Evolutionary conservation across 1,140 invertebrate species (phyloP).

Genomic region (Heliconius himera): DNA sequence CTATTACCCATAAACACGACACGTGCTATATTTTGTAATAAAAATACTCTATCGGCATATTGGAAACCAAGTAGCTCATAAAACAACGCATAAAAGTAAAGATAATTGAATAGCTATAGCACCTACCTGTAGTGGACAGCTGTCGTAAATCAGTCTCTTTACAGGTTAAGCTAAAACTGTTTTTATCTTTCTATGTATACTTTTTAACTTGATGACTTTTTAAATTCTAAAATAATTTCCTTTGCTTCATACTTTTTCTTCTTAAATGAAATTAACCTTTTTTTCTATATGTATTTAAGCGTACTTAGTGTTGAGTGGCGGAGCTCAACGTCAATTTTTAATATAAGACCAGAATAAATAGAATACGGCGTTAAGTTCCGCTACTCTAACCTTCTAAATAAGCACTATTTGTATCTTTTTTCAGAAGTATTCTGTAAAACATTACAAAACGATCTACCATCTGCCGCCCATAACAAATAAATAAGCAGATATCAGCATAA

Average conservation of each 20-base stretch:
- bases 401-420: background rate
- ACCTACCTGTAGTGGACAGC: background rate
- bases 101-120: slow-evolving; percentile 37
- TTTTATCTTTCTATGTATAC: background rate
- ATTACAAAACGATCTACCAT: slow-evolving; percentile 10
- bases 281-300: too few relatives aligned
- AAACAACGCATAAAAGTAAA: slow-evolving; percentile 23
- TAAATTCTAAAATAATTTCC: background rate
- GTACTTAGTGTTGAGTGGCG: too few relatives aligned
- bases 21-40: background rate
- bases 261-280: background rate
- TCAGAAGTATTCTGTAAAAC: background rate
- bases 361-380: too few relatives aligned
- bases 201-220: background rate
- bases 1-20: background rate
- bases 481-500: slow-evolving; percentile 29
- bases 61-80: slow-evolving; percentile 17
- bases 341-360: too few relatives aligned
- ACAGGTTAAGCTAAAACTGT: background rate
- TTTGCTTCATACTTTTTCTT: background rate
- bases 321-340: too few relatives aligned
- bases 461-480: slow-evolving; percentile 16
- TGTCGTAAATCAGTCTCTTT: slow-evolving; percentile 25
- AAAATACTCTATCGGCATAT: background rate
- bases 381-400: too few relatives aligned